These are phyloP conservation scores for Hedya salicella DNA, from an alignment of 2,888 invertebrate species.

Conservation along the genomic window DNA sequence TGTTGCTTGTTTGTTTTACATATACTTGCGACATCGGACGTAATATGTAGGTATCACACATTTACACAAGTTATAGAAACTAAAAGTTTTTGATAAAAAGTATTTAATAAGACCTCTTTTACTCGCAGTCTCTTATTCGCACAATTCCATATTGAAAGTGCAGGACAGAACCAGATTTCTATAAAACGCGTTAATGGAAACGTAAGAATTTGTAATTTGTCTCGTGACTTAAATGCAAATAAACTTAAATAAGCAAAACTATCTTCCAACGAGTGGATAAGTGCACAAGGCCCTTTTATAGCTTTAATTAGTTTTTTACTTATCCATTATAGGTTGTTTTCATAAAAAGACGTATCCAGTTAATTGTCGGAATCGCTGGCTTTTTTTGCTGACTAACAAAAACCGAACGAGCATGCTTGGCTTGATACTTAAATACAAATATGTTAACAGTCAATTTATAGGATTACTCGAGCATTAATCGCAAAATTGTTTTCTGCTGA, in stretches of 20 bases:
- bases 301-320: not conserved
- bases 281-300: constrained; percentile 1
- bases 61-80: not conserved
- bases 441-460: constrained; percentile 3
- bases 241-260: not conserved
- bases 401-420: not conserved
- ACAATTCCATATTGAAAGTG: not conserved
- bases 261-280: not conserved
- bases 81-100: not conserved
- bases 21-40: no score
- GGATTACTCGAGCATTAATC: not conserved
- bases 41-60: no score
- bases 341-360: constrained; percentile 11
- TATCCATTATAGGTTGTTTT: not conserved
- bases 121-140: no score
- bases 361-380: constrained; percentile 4
- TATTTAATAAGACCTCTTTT: no score
- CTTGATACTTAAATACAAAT: not conserved
- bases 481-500: no score
- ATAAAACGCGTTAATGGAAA: not conserved
- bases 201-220: not conserved
- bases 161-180: not conserved
- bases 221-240: not conserved
- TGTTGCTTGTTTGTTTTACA: no score
- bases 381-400: constrained; percentile 3